These are phyloP conservation scores for Stichodactyla mertensii DNA, from an alignment of 64 coral and sea anemone genomes.

Conservation along the genomic window DNA sequence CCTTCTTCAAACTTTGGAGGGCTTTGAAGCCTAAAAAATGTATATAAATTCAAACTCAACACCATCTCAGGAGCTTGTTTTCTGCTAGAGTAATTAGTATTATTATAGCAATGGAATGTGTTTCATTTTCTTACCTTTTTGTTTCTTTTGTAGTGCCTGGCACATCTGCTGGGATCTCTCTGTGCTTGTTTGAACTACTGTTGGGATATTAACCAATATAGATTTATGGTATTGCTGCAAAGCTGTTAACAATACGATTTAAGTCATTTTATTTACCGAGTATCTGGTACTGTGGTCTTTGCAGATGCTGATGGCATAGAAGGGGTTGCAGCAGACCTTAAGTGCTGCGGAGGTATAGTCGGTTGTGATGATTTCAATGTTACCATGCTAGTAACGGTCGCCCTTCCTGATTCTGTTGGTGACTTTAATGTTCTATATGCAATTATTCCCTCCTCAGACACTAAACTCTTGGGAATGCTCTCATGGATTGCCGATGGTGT, in stretches of 20 bases:
- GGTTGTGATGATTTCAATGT: conserved; percentile 35
- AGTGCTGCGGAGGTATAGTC: conserved; percentile 38
- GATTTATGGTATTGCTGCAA: too few species aligned
- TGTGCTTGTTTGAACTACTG: not conserved
- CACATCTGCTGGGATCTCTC: not conserved
- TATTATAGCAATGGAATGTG: too few species aligned
- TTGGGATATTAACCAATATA: not conserved
- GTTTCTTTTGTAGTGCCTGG: not conserved
- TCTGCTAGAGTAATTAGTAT: too few species aligned
- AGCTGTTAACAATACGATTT: not conserved
- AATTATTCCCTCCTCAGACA: not conserved
- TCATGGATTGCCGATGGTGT: not conserved
- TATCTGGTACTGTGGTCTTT: not conserved
- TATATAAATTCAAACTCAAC: not conserved
- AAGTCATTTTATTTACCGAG: not conserved
- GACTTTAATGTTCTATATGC: conserved; percentile 44
- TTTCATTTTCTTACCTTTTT: too few species aligned
- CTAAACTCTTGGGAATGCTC: not conserved
- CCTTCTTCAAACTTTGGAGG: conserved; percentile 70
- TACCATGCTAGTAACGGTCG: conserved; percentile 14
- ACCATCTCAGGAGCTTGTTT: too few species aligned
- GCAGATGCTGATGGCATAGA: conserved; percentile 14
- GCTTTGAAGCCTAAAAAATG: not conserved
- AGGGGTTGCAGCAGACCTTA: not conserved
- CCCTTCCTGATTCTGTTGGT: conserved; percentile 11